Base-by-base conservation (phyloP, 1,140 invertebrate species). In the Apis laboriosa region DNA sequence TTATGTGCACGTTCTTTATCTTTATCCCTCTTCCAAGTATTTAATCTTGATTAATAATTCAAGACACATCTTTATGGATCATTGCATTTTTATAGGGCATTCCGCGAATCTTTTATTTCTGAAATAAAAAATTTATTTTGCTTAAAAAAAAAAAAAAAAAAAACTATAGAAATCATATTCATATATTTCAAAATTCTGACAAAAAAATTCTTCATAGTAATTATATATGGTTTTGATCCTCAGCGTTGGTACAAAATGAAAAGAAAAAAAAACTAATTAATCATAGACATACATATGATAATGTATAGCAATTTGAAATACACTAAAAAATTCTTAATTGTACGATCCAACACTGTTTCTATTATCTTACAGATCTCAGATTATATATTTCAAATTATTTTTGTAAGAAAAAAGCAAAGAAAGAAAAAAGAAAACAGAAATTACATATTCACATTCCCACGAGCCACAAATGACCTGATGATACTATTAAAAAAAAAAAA, bases 381-480 rank as follows among this genome's bases (percentile, higher is more conserved):
- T 75, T 83, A 90, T 87, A 89, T 87, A 90, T 88, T 85, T 76
- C 90, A 90, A 90, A 83, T 91, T 90, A 91, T 91, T 91, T 90
- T 91, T 91, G 79, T 91, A 91, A 75, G 15, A 75, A 75, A 75
- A 90, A 84, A 58, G 85, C 75, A 77, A 86, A 64, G 61, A 85
- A 84, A 58, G 77, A 88, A 61, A 85, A 76, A 90, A 84, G 55
- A 80, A 67, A 74, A 90, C 51, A 77, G 28, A 84, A 82, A 89
- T 89, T 84, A 84, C 89, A 90, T 77, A 55, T 89, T 85, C 85
- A 92, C 91, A 92, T 92, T 92, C 91, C 91, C 90, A 85, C 88
- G 77, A 90, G 88, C 87, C 89, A 86, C 83, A 87, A 74, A 86
- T 91, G 87, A 90, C 88, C 88, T 90, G 90, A 88, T 86, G 34